phyloP scores from a whole-genome alignment of 1,140 invertebrate genomes.

The Drosophila quadrilineata region DNA sequence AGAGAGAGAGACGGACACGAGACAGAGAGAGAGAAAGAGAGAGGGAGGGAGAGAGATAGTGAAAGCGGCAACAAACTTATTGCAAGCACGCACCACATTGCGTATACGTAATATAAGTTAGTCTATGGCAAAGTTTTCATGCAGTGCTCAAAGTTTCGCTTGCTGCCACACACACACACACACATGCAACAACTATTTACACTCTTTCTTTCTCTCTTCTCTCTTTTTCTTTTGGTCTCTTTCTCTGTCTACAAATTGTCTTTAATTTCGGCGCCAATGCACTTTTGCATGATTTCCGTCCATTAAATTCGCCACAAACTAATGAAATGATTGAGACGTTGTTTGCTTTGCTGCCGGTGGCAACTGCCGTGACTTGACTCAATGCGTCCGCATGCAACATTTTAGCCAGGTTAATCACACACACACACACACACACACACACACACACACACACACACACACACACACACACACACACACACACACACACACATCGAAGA shows the following conservation, averaged over 20 bases:
- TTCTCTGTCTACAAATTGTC: slow-evolving; percentile 54
- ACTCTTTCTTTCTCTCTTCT: not conserved
- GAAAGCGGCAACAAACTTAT: slow-evolving; percentile 20
- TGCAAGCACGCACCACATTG: slow-evolving; percentile 39
- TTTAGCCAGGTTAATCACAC: not conserved
- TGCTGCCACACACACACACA: slow-evolving; percentile 25
- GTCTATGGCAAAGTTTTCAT: slow-evolving; percentile 10
- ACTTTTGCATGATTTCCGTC: slow-evolving; percentile 66
- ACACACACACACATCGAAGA: slow-evolving; percentile 1
- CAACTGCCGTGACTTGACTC: slow-evolving; percentile 21
- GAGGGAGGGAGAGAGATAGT: too few species aligned
- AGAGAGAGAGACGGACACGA: too few species aligned
- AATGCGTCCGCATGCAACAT: too few species aligned
- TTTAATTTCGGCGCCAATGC: slow-evolving; percentile 56
- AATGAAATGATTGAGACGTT: slow-evolving; percentile 25
- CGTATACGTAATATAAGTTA: slow-evolving; percentile 56
- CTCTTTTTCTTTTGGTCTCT: not conserved
- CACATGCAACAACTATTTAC: not conserved
- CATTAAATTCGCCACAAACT: slow-evolving; percentile 39
- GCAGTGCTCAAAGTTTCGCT: slow-evolving; percentile 51
- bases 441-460: too few species aligned
- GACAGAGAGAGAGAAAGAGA: too few species aligned
- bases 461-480: too few species aligned
- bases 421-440: not conserved
- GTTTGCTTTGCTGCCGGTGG: too few species aligned